Percentiles rank a stretch among this genome's conserved stretches.
Conservation (phyloP, 2,797 vertebrate species). For the Erethizon dorsatum region DNA sequence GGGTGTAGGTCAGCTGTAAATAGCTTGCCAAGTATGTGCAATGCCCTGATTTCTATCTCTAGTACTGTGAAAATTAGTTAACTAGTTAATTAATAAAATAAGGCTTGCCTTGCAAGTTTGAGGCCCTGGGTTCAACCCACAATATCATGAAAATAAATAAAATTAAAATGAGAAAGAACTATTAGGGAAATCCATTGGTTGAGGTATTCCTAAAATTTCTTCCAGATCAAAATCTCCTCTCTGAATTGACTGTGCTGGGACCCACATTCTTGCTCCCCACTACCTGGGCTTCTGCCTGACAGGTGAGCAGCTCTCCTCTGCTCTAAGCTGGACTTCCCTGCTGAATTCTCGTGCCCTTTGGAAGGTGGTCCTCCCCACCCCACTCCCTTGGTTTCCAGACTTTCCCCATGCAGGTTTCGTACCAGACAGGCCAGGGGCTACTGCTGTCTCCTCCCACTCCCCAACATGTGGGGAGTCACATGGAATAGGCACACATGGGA, state of each 20-base stretch:
- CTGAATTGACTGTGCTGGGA: neutral
- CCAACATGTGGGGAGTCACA: neutral
- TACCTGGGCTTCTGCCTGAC: neutral
- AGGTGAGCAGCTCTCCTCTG: neutral
- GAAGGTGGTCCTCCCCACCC: neutral
- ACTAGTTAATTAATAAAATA: neutral
- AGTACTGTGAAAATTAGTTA: neutral
- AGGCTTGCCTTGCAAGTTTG: neutral
- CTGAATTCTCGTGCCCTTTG: neutral
- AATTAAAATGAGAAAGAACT: neutral
- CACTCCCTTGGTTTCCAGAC: neutral
- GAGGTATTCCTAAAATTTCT: neutral
- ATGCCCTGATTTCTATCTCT: neutral
- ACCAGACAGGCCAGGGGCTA: neutral
- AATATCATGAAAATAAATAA: neutral
- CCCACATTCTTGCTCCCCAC: neutral
- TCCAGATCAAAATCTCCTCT: neutral
- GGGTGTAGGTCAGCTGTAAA: neutral
- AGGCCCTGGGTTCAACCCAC: neutral
- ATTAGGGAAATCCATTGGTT: neutral
- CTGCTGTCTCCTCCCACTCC: neutral
- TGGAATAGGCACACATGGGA: neutral
- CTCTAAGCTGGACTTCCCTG: neutral
- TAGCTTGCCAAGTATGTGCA: too few relatives aligned
- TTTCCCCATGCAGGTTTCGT: neutral